phyloP scores from a whole-genome alignment of 1,140 invertebrate genomes.

The Dendrolimus punctatus region DNA sequence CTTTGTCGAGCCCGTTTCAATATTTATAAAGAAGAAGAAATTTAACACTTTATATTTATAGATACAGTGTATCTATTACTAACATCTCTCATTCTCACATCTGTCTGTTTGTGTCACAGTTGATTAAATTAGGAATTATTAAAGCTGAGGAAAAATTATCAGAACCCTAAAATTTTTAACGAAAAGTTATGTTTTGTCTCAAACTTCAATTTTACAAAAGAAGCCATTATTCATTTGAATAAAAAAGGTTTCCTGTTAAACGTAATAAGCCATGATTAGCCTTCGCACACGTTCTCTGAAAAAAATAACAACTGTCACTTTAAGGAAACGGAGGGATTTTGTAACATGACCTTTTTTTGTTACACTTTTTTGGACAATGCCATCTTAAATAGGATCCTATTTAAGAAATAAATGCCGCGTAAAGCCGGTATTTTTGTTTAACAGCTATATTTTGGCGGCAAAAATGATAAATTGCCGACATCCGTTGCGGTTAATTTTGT shows the following conservation, averaged over 20 bases:
- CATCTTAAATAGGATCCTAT: conserved; percentile 20
- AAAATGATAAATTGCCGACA: conserved; percentile 29
- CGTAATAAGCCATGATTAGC: conserved; percentile 15
- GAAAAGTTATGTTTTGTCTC: too few relatives aligned
- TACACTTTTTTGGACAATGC: conserved; percentile 12
- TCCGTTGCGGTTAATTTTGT: conserved; percentile 25
- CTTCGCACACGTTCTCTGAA: conserved; percentile 17
- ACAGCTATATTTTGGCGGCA: conserved; percentile 25
- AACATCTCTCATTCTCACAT: too few relatives aligned
- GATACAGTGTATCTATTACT: too few relatives aligned
- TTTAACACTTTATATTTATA: too few relatives aligned
- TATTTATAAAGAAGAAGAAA: too few relatives aligned
- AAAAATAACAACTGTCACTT: conserved; percentile 18
- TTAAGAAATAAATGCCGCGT: conserved; percentile 24
- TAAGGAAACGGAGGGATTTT: conserved; percentile 27
- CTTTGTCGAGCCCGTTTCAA: too few relatives aligned
- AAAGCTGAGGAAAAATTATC: too few relatives aligned
- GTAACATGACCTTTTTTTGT: conserved; percentile 21
- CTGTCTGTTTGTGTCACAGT: too few relatives aligned
- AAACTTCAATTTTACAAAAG: too few relatives aligned
- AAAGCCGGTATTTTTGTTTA: conserved; percentile 23
- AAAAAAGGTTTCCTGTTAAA: conserved; percentile 5
- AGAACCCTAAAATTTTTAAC: too few relatives aligned
- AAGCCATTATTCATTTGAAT: background rate
- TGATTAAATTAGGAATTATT: too few relatives aligned